Base-by-base conservation (phyloP, 2,888 invertebrate genomes). In the Hesperia comma region DNA sequence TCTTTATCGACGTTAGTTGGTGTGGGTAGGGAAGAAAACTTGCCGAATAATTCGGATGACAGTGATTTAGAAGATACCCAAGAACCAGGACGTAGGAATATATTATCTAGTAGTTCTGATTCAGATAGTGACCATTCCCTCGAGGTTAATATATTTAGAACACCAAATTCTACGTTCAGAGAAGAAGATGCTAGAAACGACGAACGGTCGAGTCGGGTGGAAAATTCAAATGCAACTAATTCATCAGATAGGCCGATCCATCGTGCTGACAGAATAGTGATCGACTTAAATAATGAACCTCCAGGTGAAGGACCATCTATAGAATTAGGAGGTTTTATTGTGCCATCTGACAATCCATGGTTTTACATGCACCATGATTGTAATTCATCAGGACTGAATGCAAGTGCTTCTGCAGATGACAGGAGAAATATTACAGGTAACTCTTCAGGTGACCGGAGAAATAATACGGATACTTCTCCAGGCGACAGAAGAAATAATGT, bases 121-220 rank as follows among this genome's bases (percentile, higher is more conserved):
- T 89, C 90, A 0, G 92, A 92, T 63, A 87, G 85, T 70, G 92
- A 91, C 68, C 85, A 83, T 32, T 86, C 89, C 2, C 80, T 87
- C 0, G 90, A 91, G 79, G 86, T 90, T 1, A 90, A 90, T 72
- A 88, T 91, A 69, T 86, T 89, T 64, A 78, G 92, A 67, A 88
- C 91, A 3, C 84, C 87, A 67, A 89, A 90, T 70, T 77, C 86
- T 0, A 86, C 89, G 3, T 88, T 86, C 72, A 81, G 81, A 54
- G 89, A 86, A 73, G 80, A 85, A 14, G 81, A 80, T 26, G 14
- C 77, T 2, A 77, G 80, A 60, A 75, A 76, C 15, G 66, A 68
- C 12, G 75, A 75, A 14, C 73, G 74, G 7, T 61, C 75, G 7
- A 26, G 41, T 10, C 66, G 54, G 6, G 0, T 49, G 33, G 32